These are phyloP conservation scores for Antheraea mylitta DNA, from an alignment of 1,140 invertebrate genomes.

Conservation along the genomic window DNA sequence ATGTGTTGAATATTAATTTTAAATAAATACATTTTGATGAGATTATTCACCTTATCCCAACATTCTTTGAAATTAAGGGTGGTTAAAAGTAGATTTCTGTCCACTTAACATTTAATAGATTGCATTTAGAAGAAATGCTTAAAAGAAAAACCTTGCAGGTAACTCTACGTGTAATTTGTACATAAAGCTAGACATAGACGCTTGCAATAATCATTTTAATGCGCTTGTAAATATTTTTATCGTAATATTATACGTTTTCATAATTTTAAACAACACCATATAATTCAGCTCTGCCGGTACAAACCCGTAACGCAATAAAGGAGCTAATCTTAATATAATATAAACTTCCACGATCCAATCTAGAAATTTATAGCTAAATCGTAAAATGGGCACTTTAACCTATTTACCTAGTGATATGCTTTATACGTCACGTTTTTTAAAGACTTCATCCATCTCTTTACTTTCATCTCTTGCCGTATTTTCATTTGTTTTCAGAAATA, in stretches of 20 bases:
- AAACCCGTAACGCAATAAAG: slow-evolving; percentile 5
- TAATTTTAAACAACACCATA: not conserved
- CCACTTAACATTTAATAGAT: no score
- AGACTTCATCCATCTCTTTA: not conserved
- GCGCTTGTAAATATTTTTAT: not conserved
- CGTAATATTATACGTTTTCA: not conserved
- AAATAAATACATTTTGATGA: no score
- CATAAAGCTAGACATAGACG: not conserved
- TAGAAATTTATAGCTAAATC: slow-evolving; percentile 7
- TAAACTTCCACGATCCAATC: not conserved
- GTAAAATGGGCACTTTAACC: slow-evolving; percentile 13
- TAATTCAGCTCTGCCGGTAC: not conserved
- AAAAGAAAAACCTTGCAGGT: no score
- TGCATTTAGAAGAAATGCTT: no score
- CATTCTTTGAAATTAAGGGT: no score
- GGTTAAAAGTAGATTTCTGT: no score
- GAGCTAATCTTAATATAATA: not conserved
- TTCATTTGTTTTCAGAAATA: not conserved
- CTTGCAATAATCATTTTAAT: not conserved
- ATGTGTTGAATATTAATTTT: no score
- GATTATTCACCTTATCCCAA: no score
- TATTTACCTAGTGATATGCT: slow-evolving; percentile 9
- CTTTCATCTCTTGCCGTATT: not conserved
- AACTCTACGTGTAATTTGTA: no score
- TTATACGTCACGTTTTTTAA: not conserved